These are phyloP conservation scores for Menidia beryllina DNA, from an alignment of 2,113 vertebrate genomes.

Conservation along the genomic window DNA sequence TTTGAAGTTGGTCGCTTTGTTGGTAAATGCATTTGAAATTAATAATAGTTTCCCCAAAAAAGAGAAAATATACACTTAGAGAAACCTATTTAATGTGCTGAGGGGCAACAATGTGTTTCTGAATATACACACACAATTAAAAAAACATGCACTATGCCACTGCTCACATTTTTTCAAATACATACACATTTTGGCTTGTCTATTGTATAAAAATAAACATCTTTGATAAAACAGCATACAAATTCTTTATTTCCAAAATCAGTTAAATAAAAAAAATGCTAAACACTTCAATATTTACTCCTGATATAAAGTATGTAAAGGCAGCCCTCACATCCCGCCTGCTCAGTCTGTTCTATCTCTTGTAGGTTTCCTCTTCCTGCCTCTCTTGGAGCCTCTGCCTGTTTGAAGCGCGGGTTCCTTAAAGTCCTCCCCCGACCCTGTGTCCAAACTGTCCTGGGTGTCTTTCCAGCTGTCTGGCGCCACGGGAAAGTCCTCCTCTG, in stretches of 20 bases:
- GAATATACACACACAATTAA: slow-evolving; percentile 23
- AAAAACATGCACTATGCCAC: slow-evolving; percentile 32
- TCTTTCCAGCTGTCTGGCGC: slow-evolving; percentile 87
- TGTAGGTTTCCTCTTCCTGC: slow-evolving; percentile 79
- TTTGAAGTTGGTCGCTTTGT: not conserved
- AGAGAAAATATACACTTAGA: slow-evolving; percentile 5
- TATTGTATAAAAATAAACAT: slow-evolving; percentile 85
- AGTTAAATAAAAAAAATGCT: slow-evolving; percentile 72
- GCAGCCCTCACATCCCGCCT: slow-evolving; percentile 56
- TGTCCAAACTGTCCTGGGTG: slow-evolving; percentile 85
- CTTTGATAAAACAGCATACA: slow-evolving; percentile 65
- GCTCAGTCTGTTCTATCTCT: slow-evolving; percentile 57
- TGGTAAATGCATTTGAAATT: not conserved
- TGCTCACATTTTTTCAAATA: slow-evolving; percentile 55
- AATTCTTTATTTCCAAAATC: slow-evolving; percentile 61
- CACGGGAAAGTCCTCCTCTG: slow-evolving; percentile 85
- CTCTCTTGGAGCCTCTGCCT: slow-evolving; percentile 71
- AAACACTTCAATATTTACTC: slow-evolving; percentile 73
- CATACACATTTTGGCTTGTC: slow-evolving; percentile 49
- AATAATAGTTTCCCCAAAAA: not conserved
- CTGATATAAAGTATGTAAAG: slow-evolving; percentile 31
- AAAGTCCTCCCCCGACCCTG: slow-evolving; percentile 91
- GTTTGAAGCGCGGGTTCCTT: slow-evolving; percentile 72
- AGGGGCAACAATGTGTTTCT: slow-evolving; percentile 16
- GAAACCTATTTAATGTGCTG: slow-evolving; percentile 55